phyloP scores from a whole-genome alignment of 2,888 invertebrate genomes.

The Diloba caeruleocephala region DNA sequence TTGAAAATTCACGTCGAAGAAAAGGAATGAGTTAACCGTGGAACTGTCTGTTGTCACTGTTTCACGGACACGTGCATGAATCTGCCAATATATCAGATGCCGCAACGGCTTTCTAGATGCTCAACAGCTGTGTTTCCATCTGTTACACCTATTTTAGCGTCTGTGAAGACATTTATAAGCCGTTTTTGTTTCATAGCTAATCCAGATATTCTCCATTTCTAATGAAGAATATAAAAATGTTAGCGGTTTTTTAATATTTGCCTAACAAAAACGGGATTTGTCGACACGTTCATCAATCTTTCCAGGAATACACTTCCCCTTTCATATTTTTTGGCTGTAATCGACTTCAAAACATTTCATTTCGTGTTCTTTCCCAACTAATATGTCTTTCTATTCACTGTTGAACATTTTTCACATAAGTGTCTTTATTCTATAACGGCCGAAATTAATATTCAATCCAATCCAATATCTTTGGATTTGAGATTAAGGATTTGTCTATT shows the following conservation, averaged over 20 bases:
- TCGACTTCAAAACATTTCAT: too few relatives aligned
- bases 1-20: conserved; percentile 13
- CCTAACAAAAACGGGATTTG: conserved; percentile 18
- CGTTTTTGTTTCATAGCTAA: conserved; percentile 46
- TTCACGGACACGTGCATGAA: conserved; percentile 27
- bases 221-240: conserved; percentile 31
- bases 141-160: conserved; percentile 24
- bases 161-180: conserved; percentile 33
- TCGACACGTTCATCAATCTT: conserved; percentile 43
- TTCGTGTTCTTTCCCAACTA: conserved; percentile 7
- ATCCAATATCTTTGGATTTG: too few relatives aligned
- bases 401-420: conserved; percentile 12
- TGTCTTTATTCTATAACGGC: conserved; percentile 1
- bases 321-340: too few relatives aligned
- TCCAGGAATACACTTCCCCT: conserved; percentile 19
- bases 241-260: too few relatives aligned
- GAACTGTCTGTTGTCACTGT: conserved; percentile 7
- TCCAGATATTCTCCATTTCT: conserved; percentile 36
- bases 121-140: conserved; percentile 22
- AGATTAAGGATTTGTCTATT: too few relatives aligned
- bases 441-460: too few relatives aligned
- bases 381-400: conserved; percentile 10
- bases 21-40: conserved; percentile 21
- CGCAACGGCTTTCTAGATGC: conserved; percentile 28
- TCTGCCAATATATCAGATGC: conserved; percentile 22